These are phyloP conservation scores for Julus scanicus DNA, from an alignment of 2,888 invertebrate genomes.

Conservation along the genomic window DNA sequence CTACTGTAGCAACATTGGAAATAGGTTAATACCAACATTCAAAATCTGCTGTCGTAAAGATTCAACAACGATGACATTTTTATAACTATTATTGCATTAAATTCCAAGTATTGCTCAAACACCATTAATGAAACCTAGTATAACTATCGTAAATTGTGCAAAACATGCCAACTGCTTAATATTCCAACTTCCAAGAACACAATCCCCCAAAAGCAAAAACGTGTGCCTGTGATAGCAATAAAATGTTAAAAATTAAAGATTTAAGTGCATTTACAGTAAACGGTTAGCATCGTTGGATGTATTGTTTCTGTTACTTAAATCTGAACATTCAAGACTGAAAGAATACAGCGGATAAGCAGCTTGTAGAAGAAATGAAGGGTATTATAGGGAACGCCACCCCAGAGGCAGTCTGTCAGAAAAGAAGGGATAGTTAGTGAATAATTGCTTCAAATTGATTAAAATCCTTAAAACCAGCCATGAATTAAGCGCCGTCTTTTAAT, in stretches of 20 bases:
- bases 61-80: too few relatives aligned
- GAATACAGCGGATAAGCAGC: background rate
- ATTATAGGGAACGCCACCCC: background rate
- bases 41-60: too few relatives aligned
- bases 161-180: too few relatives aligned
- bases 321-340: background rate
- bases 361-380: background rate
- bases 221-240: background rate
- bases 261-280: background rate
- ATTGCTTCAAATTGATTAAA: slow-evolving; percentile 36
- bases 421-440: slow-evolving; percentile 35
- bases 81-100: too few relatives aligned
- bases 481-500: slow-evolving; percentile 40
- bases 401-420: slow-evolving; percentile 14
- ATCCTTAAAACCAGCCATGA: slow-evolving; percentile 35
- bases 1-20: too few relatives aligned
- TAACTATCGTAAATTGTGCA: too few relatives aligned
- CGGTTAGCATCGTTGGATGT: background rate
- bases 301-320: background rate
- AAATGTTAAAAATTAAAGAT: background rate
- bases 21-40: too few relatives aligned
- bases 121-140: too few relatives aligned
- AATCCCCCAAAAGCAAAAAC: too few relatives aligned
- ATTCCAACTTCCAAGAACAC: too few relatives aligned
- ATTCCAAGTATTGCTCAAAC: too few relatives aligned